Evolutionary conservation across 2,113 vertebrate species (phyloP), one percentile per base, ranked within the genome.

Genomic region (Stictonetta naevosa): DNA sequence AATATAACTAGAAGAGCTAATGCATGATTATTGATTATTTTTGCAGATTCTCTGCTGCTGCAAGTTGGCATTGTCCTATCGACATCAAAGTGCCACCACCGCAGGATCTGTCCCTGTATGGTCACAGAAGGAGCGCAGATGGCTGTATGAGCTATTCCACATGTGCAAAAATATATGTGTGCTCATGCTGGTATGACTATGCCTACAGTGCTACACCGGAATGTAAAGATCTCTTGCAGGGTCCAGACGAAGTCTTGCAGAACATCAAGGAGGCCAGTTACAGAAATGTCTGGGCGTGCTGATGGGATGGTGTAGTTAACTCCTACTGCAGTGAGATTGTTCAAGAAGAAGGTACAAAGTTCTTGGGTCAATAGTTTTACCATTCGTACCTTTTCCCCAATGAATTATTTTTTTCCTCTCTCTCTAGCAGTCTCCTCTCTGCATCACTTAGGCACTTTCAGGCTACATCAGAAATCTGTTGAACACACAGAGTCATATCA

Each of bases 121-220:
- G 44, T 58, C 31, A 33, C 44, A 85, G 48, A 81, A 83, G 48
- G 19, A 17, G 42, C 21, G 58, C 72, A 8, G 5, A 31, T 3
- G 31, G 44, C 13, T 46, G n/a, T 18, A 5, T 0, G 0, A 56
- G 72, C 17, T 68, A 38, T 33, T 84, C 2, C 15, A n/a, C 40
- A 38, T 0, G 4, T 26, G 10, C 11, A 44, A 63, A 88, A 52
- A 50, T 14, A 13, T 23, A 8, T 25, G 53, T 0, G 0, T 38
- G 36, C 25, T 83, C 26, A 36, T 3, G 38, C 20, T 38, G 48
- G 38, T 1, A 3, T 11, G 50, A 15, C 28, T 66, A 33, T 68
- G 63, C 42, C 68, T 40, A 13, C 42, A 21, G 38, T 23, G 50
- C 55, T 25, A 31, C 17, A 7, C 13, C 34, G 87, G 74, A 75